phyloP scores from a whole-genome alignment of 2,113 vertebrate species.

The Arizona elegans region DNA sequence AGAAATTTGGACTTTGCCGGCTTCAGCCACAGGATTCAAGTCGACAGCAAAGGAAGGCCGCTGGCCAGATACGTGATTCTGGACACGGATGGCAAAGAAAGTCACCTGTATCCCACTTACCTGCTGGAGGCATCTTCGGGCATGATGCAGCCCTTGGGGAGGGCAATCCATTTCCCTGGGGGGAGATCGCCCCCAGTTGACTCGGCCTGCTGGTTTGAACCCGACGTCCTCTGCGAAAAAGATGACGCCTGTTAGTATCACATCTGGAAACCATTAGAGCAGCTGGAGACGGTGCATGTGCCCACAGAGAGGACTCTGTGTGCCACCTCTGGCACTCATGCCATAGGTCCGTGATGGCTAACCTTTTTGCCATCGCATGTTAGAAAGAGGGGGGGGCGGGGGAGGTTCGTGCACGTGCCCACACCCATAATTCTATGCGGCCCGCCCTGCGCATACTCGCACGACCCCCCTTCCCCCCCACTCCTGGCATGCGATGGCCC shows the following conservation, averaged over 20 bases:
- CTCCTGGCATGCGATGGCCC: no score
- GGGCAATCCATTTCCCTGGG: conserved; percentile 78
- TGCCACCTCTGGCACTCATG: no score
- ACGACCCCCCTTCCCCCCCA: no score
- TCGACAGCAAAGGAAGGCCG: conserved; percentile 70
- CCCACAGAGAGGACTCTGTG: no score
- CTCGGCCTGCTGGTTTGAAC: conserved; percentile 87
- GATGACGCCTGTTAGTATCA: conserved; percentile 63
- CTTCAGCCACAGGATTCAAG: conserved; percentile 80
- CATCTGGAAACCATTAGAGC: no score
- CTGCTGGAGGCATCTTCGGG: conserved; percentile 68
- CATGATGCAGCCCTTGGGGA: conserved; percentile 67
- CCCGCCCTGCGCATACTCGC: no score
- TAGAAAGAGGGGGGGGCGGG: no score
- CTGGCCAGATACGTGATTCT: conserved; percentile 79
- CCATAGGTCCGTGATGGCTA: no score
- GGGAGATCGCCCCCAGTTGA: conserved; percentile 72
- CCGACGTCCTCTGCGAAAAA: conserved; percentile 74
- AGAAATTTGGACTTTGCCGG: conserved; percentile 78
- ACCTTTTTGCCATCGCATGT: no score
- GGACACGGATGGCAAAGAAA: conserved; percentile 76
- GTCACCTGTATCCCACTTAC: conserved; percentile 77
- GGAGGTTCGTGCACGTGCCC: no score
- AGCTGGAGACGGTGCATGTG: no score
- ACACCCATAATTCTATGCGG: no score